A percentile compares a stretch with the other conserved stretches of the same genome.
phyloP scores from a whole-genome alignment of 2,113 vertebrate species.

The Paramisgurnus dabryanus region DNA sequence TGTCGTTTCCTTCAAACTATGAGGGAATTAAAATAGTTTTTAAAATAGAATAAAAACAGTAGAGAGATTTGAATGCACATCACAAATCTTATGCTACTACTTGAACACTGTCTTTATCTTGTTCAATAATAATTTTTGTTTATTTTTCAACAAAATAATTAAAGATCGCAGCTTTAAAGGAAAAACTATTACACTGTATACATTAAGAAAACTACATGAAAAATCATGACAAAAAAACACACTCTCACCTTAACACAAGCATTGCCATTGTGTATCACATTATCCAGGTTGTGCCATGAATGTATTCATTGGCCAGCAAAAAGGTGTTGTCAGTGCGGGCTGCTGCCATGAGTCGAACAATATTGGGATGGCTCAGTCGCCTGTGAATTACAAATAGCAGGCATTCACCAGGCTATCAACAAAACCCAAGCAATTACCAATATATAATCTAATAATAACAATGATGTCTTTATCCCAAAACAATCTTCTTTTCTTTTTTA shows the following conservation, averaged over 20 bases:
- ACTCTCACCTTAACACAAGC: not conserved
- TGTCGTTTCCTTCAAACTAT: not conserved
- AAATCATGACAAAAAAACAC: no score
- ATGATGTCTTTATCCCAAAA: not conserved
- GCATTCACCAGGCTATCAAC: not conserved
- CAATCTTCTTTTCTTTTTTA: not conserved
- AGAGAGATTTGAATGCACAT: not conserved
- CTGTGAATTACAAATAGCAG: not conserved
- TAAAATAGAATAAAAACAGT: not conserved
- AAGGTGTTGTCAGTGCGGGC: not conserved
- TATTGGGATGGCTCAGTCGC: conserved; percentile 18
- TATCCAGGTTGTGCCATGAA: conserved; percentile 8
- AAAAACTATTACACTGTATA: no score
- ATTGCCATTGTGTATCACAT: not conserved
- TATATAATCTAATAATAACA: not conserved
- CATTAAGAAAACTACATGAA: no score
- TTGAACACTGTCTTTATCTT: no score
- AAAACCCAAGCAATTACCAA: not conserved
- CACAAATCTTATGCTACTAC: not conserved
- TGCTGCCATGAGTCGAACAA: conserved; percentile 2
- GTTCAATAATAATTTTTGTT: no score
- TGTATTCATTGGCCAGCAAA: conserved; percentile 7
- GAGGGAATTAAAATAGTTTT: not conserved
- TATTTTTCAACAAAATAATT: no score
- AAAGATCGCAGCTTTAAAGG: no score